Evolutionary conservation across 2,113 vertebrate genomes (phyloP).

Genomic region (Equus przewalskii): DNA sequence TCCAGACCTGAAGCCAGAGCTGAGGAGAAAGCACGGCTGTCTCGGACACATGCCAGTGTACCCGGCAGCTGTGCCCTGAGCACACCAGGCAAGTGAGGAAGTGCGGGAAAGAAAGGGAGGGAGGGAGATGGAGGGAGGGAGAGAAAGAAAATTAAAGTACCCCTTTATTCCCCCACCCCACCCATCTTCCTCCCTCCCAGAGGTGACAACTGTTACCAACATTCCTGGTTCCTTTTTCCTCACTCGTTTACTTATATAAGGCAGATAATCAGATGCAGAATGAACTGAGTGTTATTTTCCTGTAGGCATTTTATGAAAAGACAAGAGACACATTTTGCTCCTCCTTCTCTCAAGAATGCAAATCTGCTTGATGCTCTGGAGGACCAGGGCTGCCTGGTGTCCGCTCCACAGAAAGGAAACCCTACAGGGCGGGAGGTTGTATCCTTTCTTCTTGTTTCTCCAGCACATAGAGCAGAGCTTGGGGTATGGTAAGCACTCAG

Average conservation of each 20-base stretch:
- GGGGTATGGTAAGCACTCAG: background rate
- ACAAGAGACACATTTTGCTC: background rate
- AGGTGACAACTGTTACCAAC: background rate
- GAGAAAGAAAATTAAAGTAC: background rate
- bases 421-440: background rate
- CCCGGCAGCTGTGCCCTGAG: rapidly evolving
- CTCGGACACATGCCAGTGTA: rapidly evolving
- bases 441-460: background rate
- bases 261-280: background rate
- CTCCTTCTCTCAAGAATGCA: background rate
- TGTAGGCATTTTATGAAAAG: background rate
- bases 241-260: background rate
- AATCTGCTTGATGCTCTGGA: no score
- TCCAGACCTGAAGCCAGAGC: background rate
- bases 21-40: background rate
- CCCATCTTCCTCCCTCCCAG: background rate
- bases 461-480: background rate
- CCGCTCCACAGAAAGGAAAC: background rate
- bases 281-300: background rate
- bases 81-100: background rate
- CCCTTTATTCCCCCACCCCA: background rate
- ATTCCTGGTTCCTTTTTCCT: background rate
- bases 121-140: background rate
- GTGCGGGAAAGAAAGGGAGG: no score
- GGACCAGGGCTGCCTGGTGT: rapidly evolving